Conservation (phyloP, 30 jellyfish, hydroid and myxozoan species). For the Turritopsis rubra region DNA sequence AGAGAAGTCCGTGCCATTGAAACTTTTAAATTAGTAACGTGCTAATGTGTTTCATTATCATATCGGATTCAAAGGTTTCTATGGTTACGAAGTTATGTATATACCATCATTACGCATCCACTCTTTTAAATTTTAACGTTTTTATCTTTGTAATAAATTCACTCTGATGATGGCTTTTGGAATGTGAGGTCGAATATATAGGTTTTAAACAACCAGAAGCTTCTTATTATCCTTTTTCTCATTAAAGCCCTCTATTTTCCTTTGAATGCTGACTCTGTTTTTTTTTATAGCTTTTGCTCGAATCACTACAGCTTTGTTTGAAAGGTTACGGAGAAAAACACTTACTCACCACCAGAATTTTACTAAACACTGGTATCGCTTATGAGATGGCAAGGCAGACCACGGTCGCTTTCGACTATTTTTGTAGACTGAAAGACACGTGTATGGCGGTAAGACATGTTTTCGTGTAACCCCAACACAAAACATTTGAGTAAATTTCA, state of each 20-base stretch:
- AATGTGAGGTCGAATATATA: too few species aligned
- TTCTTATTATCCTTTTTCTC: not conserved
- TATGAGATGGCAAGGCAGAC: conserved; percentile 33
- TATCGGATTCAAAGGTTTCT: too few species aligned
- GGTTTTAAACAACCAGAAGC: not conserved
- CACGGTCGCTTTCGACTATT: conserved; percentile 20
- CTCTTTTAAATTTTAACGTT: too few species aligned
- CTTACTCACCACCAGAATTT: conserved; percentile 39
- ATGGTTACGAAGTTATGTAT: too few species aligned
- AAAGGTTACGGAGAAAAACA: conserved; percentile 54
- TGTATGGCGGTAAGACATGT: conserved; percentile 42
- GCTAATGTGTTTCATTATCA: too few species aligned
- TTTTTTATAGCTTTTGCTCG: conserved; percentile 18
- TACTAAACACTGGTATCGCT: conserved; percentile 35
- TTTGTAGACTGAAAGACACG: conserved; percentile 14
- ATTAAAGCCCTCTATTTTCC: too few species aligned
- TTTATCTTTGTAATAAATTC: too few species aligned
- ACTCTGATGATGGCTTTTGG: too few species aligned
- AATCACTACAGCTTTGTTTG: conserved; percentile 27
- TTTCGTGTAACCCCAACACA: not conserved
- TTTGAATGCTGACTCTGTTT: too few species aligned
- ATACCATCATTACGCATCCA: too few species aligned
- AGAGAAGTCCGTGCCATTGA: too few species aligned
- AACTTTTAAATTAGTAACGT: too few species aligned
- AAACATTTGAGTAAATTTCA: not conserved